phyloP scores from a whole-genome alignment of 2,113 vertebrate species.

The Tachysurus vachellii region DNA sequence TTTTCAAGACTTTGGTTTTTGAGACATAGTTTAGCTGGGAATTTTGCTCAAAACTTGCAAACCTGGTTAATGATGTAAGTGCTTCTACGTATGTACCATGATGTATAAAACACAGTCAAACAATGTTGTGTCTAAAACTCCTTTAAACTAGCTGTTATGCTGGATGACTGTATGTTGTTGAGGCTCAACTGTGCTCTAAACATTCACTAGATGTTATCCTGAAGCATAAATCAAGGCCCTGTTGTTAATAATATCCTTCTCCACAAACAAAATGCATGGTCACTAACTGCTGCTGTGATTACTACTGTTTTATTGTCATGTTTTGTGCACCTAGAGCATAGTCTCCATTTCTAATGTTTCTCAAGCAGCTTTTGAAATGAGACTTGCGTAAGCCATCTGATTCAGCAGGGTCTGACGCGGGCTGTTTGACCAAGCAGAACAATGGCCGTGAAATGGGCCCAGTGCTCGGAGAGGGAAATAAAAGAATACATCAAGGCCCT shows the following conservation, averaged over 20 bases:
- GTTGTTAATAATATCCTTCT: not conserved
- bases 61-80: not conserved
- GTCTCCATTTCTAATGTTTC: slow-evolving; percentile 8
- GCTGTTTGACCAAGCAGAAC: slow-evolving; percentile 41
- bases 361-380: slow-evolving; percentile 18
- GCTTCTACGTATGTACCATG: not conserved
- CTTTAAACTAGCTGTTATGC: not conserved
- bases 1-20: not conserved
- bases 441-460: slow-evolving; percentile 38
- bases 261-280: not conserved
- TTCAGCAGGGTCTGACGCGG: slow-evolving; percentile 15
- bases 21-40: not conserved
- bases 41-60: not conserved
- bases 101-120: not conserved
- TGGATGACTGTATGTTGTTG: not conserved
- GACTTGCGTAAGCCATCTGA: slow-evolving; percentile 32
- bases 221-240: not conserved
- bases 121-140: not conserved
- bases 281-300: not conserved
- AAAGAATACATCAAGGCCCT: slow-evolving; percentile 55
- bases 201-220: not conserved
- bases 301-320: not conserved
- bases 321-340: not conserved
- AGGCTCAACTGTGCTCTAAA: not conserved
- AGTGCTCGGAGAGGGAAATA: slow-evolving; percentile 38